Evolutionary conservation across 2,797 vertebrate species (phyloP).

Genomic region (Picus viridis): DNA sequence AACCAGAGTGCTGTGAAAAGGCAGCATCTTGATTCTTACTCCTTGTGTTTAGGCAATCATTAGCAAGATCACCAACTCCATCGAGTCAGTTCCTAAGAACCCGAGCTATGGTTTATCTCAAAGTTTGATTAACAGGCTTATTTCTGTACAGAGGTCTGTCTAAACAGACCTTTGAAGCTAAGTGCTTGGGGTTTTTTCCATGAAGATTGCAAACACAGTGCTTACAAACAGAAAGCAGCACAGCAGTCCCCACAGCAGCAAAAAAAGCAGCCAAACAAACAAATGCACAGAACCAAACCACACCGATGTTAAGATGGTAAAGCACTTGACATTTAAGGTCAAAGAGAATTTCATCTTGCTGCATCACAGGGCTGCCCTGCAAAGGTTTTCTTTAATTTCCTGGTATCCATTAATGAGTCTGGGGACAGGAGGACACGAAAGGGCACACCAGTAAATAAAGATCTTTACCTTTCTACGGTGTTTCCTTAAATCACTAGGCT

Average conservation of each 20-base stretch:
- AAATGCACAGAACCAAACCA: not conserved
- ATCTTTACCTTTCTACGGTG: constrained; percentile 98
- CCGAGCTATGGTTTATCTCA: not conserved
- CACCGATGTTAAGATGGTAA: not conserved
- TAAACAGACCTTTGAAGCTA: not conserved
- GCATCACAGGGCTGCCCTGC: not conserved
- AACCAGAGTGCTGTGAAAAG: not conserved
- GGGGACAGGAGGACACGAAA: not conserved
- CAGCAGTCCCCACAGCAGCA: not conserved
- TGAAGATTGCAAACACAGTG: not conserved
- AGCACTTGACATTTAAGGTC: not conserved
- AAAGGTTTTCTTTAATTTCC: not conserved
- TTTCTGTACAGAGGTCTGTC: not conserved
- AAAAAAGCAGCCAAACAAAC: not conserved
- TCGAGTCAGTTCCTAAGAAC: not conserved
- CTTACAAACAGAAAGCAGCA: constrained; percentile 1
- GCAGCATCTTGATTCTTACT: not conserved
- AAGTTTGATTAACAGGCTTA: not conserved
- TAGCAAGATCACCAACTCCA: not conserved
- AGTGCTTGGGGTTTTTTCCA: not conserved
- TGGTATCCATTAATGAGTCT: not conserved
- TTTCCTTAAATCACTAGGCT: constrained; percentile 99
- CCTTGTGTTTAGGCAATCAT: not conserved
- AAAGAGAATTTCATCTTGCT: not conserved
- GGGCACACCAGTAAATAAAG: constrained; percentile 41